A percentile compares a stretch with the other conserved stretches of the same genome.
Conservation (phyloP, 2,888 invertebrate species). For the Caenorhabditis zanzibari region DNA sequence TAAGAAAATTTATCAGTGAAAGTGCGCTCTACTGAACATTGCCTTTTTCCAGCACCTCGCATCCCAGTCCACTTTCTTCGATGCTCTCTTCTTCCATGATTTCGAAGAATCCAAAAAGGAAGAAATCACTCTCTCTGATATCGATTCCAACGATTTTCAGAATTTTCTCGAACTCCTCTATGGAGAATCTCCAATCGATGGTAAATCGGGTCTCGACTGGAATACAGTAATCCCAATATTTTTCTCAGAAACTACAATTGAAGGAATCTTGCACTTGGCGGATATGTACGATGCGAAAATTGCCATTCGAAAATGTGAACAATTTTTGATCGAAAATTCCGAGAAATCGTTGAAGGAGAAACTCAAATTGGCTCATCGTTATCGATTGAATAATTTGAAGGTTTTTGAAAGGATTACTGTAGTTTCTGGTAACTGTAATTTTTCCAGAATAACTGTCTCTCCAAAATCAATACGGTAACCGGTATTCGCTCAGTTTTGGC, state of each 20-base stretch:
- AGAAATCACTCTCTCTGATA: background rate
- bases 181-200: slow-evolving; percentile 10
- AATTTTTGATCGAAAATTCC: background rate
- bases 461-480: background rate
- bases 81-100: background rate
- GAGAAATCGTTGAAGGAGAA: background rate
- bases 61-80: background rate
- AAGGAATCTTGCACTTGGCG: background rate
- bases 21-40: no score
- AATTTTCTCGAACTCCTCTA: slow-evolving; percentile 1
- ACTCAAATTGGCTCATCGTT: background rate
- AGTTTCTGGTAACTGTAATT: no score
- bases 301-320: background rate
- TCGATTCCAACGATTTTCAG: slow-evolving; percentile 3
- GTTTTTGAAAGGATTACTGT: background rate
- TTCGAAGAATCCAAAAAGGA: background rate
- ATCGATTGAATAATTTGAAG: background rate
- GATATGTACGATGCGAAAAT: background rate
- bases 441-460: background rate
- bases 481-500: background rate
- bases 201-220: background rate
- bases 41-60: slow-evolving; percentile 9
- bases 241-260: background rate
- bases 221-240: no score
- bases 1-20: background rate